phyloP scores from a whole-genome alignment of 2,888 invertebrate species.

The Cyclophora albipunctata region DNA sequence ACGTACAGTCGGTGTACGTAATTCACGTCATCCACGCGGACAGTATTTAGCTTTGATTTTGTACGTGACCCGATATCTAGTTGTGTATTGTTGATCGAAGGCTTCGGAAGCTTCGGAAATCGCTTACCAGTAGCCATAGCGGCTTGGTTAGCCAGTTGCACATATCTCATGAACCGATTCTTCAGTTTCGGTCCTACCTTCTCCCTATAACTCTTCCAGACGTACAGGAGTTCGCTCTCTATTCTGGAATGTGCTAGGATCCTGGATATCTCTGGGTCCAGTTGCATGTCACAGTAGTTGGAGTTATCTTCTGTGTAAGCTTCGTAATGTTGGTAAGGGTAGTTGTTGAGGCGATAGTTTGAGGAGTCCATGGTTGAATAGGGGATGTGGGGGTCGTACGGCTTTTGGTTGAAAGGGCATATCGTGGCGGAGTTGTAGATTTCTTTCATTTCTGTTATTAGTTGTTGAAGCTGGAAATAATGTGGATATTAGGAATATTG shows the following conservation, averaged over 20 bases:
- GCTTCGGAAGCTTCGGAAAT: no score
- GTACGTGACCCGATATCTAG: no score
- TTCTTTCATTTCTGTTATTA: conserved; percentile 87
- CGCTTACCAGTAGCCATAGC: conserved; percentile 80
- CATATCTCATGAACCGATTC: conserved; percentile 85
- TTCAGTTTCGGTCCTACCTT: conserved; percentile 85
- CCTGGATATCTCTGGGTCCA: conserved; percentile 78
- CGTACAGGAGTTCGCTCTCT: conserved; percentile 82
- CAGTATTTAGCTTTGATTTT: no score
- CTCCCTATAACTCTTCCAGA: conserved; percentile 89
- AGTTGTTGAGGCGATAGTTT: conserved; percentile 38
- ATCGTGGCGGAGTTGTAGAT: conserved; percentile 82
- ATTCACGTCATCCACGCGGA: no score
- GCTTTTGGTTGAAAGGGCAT: conserved; percentile 79
- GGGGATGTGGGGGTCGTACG: conserved; percentile 57
- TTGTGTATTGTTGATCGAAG: no score
- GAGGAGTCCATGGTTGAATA: conserved; percentile 19
- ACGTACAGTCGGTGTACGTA: no score
- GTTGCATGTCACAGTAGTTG: conserved; percentile 75
- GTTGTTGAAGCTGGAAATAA: conserved; percentile 77
- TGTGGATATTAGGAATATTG: neutral
- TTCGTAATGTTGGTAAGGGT: conserved; percentile 52
- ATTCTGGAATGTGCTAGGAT: conserved; percentile 83
- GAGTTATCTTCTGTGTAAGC: conserved; percentile 35
- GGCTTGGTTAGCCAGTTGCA: conserved; percentile 86